Evolutionary conservation across 2,888 invertebrate species (phyloP), one percentile per base, ranked within the genome.

Genomic region (Eupithecia tripunctaria): DNA sequence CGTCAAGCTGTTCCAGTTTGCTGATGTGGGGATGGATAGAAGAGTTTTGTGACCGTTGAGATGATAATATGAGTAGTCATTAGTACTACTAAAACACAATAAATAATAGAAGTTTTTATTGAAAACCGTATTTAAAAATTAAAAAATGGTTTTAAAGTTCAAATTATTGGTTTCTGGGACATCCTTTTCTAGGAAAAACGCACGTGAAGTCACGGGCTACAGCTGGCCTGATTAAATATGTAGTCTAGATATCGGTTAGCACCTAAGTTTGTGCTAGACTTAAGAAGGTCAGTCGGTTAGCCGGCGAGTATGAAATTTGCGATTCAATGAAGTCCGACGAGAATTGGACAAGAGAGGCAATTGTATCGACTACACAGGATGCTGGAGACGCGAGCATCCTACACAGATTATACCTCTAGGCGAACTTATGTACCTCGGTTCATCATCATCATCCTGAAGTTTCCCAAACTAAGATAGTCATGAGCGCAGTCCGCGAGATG

Each of bases 291-390:
- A 65, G 63, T 56, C 36, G 27, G 73, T 71, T 68, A 71, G 65
- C 60, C 36, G 60, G 59, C 36, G n/a, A 25, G 70, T 67, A 72
- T 62, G 43, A 73, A 76, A 78, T 80, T 78, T 80, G 80, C 80
- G 73, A 80, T 80, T 80, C 80, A 80, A 80, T 80, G 76, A 76
- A 68, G 72, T 71, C 71, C 72, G 64, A 71, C 73, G 71, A 29
- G 70, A 69, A 76, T 80, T 71, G 72, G 75, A 76, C 75, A 75
- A 71, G 51, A 75, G 69, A 70, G 75, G 70, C 78, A 80, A 78
- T 80, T 80, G 77, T 72, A 62, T 74, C 74, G 73, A 69, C 60
- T 68, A 68, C 70, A 73, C 75, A 78, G 76, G 78, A 80, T 66
- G 76, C 63, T 76, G 70, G 67, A 71, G 67, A 75, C 70, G 72